These are phyloP conservation scores for Sphyrna mokarran DNA, from an alignment of 2,113 vertebrate genomes.

Conservation along the genomic window DNA sequence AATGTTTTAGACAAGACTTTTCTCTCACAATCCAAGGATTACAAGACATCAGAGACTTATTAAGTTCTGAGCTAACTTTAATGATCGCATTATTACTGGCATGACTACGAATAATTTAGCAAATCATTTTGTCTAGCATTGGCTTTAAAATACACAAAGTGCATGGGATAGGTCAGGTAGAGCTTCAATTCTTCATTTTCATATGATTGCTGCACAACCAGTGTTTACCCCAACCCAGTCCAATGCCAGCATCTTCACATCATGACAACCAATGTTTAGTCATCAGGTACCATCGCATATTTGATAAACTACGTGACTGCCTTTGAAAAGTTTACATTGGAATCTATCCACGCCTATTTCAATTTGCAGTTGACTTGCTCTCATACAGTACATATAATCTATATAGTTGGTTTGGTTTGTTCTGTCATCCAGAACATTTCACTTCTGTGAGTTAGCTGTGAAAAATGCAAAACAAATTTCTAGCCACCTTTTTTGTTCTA, in stretches of 20 bases:
- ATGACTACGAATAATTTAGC: neutral
- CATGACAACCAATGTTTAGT: too few species aligned
- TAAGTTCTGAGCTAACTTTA: conserved; percentile 6
- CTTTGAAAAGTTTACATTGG: conserved; percentile 12
- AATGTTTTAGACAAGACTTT: conserved; percentile 11
- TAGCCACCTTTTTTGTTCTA: neutral
- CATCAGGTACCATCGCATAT: neutral
- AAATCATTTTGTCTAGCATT: neutral
- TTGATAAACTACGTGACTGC: neutral
- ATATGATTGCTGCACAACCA: neutral
- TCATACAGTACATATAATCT: neutral
- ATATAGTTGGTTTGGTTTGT: neutral
- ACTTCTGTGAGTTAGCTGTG: neutral
- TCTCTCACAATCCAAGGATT: conserved; percentile 40
- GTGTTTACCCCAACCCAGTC: neutral
- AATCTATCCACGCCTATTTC: neutral
- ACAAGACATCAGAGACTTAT: conserved; percentile 35
- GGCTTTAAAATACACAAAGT: neutral
- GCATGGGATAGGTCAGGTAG: neutral
- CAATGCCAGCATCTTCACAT: too few species aligned
- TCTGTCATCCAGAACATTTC: neutral
- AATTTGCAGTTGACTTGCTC: neutral
- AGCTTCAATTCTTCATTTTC: neutral
- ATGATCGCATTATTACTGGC: neutral
- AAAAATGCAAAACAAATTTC: conserved; percentile 13